Evolutionary conservation across 2,113 vertebrate species (phyloP).

Genomic region (Copsychus sechellarum): DNA sequence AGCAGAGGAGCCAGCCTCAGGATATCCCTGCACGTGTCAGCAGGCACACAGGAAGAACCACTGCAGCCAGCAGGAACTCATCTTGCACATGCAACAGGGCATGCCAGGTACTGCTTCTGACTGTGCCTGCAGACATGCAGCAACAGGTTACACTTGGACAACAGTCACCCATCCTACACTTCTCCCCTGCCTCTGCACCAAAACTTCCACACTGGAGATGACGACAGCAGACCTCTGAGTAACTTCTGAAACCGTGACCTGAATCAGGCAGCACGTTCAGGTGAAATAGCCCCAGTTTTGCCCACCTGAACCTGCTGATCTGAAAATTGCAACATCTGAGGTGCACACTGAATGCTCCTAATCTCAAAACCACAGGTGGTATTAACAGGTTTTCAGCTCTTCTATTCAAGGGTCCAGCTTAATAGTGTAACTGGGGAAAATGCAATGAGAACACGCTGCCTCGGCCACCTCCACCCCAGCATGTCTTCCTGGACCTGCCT

Average conservation of each 20-base stretch:
- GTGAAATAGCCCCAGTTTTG: neutral
- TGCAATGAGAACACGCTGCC: rapidly evolving
- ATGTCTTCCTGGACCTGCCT: neutral
- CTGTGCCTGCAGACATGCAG: neutral
- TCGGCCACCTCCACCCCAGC: rapidly evolving
- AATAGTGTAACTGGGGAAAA: neutral
- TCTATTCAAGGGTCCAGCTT: neutral
- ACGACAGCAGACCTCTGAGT: neutral
- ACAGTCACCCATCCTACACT: neutral
- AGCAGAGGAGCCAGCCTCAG: neutral
- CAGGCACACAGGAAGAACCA: neutral
- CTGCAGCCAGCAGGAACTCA: neutral
- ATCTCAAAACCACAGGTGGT: rapidly evolving
- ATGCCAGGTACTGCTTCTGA: neutral
- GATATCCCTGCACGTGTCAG: neutral
- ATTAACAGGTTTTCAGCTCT: neutral
- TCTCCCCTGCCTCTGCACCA: neutral
- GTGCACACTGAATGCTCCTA: neutral
- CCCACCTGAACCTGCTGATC: neutral
- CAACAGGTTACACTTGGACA: neutral
- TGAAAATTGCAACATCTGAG: neutral
- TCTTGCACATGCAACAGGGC: neutral
- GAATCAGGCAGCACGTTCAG: neutral
- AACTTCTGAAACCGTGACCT: neutral
- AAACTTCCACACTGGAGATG: neutral